Conservation (phyloP, 2,797 vertebrate species). For the Pangasius larnaudii region DNA sequence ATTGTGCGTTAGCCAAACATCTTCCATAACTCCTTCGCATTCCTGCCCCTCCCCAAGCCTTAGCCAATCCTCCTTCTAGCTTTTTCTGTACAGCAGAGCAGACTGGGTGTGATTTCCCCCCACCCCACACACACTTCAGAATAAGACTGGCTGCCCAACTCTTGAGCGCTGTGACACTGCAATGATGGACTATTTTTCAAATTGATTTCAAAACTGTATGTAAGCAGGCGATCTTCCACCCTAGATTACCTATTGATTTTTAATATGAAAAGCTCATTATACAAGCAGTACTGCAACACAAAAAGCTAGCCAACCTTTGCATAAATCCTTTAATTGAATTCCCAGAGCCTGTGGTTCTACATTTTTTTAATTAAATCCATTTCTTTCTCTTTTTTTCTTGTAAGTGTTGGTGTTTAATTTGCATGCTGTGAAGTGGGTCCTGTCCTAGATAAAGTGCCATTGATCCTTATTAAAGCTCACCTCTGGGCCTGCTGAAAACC, state of each 20-base stretch:
- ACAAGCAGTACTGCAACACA: conserved; percentile 99
- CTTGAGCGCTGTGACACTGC: conserved; percentile 88
- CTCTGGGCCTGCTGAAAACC: conserved; percentile 97
- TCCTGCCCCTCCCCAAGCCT: neutral
- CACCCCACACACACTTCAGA: conserved; percentile 12
- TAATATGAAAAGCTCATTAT: conserved; percentile 99
- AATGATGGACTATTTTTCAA: conserved; percentile 99
- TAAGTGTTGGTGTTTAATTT: conserved; percentile 99
- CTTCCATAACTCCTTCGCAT: neutral
- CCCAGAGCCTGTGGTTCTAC: conserved; percentile 99
- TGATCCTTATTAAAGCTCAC: conserved; percentile 92
- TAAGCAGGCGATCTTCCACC: conserved; percentile 99
- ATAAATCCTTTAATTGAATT: conserved; percentile 99
- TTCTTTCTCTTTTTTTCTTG: conserved; percentile 88
- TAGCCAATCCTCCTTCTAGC: neutral
- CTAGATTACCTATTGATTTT: conserved; percentile 99
- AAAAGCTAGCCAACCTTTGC: conserved; percentile 99
- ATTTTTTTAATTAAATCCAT: conserved; percentile 99
- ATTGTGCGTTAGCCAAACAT: neutral
- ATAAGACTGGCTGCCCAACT: conserved; percentile 59
- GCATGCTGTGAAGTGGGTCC: conserved; percentile 97
- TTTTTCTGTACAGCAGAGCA: neutral
- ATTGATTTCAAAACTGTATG: conserved; percentile 99
- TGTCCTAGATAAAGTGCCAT: conserved; percentile 90
- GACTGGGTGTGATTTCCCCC: neutral